These are phyloP conservation scores for Nephrotoma flavescens DNA, from an alignment of 2,888 invertebrate species.

Conservation along the genomic window DNA sequence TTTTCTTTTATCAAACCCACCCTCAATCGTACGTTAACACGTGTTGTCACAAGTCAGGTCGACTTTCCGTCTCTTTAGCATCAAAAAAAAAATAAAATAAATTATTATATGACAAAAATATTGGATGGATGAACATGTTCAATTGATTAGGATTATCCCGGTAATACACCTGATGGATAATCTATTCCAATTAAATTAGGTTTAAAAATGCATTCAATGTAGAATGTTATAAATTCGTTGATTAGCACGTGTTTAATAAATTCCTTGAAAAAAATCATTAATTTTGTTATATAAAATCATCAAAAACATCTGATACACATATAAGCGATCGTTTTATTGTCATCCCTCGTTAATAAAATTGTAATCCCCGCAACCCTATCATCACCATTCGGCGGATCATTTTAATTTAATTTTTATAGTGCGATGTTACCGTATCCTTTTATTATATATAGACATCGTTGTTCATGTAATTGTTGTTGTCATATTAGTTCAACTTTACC, in stretches of 20 bases:
- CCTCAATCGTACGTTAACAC: too few species aligned
- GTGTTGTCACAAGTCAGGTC: too few species aligned
- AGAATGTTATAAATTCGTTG: not conserved
- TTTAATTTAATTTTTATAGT: not conserved
- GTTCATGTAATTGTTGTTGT: constrained; percentile 1
- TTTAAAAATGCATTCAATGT: not conserved
- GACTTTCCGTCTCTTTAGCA: too few species aligned
- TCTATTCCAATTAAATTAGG: constrained; percentile 1
- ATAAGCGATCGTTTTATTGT: not conserved
- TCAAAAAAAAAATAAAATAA: too few species aligned
- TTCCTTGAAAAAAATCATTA: not conserved
- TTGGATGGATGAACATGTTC: not conserved
- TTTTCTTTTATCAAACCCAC: too few species aligned
- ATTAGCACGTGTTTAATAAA: not conserved
- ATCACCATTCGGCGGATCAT: not conserved
- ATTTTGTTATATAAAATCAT: not conserved
- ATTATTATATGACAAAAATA: not conserved
- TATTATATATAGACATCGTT: not conserved
- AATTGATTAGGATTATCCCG: not conserved
- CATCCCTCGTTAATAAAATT: not conserved
- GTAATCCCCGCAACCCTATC: constrained; percentile 1
- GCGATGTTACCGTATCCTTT: not conserved
- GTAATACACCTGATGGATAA: not conserved
- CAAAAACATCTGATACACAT: constrained; percentile 2
- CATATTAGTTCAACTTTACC: constrained; percentile 2